phyloP scores from a whole-genome alignment of 2,113 vertebrate species.

The Corythornis madagascariensis region DNA sequence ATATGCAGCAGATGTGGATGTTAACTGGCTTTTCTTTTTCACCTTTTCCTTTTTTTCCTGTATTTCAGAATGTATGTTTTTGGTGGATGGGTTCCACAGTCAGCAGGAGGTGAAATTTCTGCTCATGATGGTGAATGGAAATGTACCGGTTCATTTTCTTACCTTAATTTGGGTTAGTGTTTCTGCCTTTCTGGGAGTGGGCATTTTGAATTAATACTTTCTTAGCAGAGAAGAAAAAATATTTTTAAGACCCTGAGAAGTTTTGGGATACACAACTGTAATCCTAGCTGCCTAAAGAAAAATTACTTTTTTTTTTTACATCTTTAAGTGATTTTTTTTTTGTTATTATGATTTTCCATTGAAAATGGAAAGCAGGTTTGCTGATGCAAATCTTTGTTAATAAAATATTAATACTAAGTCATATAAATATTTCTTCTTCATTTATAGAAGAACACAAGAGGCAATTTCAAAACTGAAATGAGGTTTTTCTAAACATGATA shows the following conservation, averaged over 20 bases:
- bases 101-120: conserved; percentile 74
- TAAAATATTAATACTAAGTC: neutral
- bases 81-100: conserved; percentile 93
- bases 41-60: neutral
- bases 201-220: conserved; percentile 24
- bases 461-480: neutral
- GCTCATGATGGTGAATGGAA: conserved; percentile 87
- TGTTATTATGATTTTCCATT: neutral
- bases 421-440: neutral
- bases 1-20: neutral
- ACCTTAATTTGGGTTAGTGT: conserved; percentile 89
- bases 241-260: neutral
- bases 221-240: neutral
- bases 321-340: neutral
- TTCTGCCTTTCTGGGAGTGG: conserved; percentile 13
- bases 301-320: neutral
- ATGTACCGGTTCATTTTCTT: conserved; percentile 89
- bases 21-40: conserved; percentile 37
- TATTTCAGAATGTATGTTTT: conserved; percentile 94
- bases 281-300: neutral
- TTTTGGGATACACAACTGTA: neutral
- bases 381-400: neutral
- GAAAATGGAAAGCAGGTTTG: neutral
- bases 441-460: neutral
- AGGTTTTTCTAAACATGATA: neutral